phyloP scores from a whole-genome alignment of 2,113 vertebrate species.

The Ranitomeya imitator region DNA sequence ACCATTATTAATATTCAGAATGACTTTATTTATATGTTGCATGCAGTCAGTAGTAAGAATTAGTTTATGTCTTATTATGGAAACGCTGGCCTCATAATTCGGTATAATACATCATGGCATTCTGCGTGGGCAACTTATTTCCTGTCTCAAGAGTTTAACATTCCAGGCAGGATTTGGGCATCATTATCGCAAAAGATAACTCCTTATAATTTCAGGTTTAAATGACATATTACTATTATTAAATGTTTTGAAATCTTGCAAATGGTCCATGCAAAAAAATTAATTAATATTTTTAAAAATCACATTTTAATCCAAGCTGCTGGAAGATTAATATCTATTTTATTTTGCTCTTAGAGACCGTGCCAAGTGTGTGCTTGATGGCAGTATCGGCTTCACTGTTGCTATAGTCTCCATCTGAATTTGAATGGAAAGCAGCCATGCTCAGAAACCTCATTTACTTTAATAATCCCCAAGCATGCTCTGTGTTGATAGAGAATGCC shows the following conservation, averaged over 20 bases:
- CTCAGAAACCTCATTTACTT: constrained; percentile 59
- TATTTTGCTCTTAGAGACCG: constrained; percentile 35
- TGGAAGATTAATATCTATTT: constrained; percentile 57
- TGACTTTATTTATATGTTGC: not conserved
- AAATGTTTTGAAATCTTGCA: constrained; percentile 43
- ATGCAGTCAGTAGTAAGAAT: not conserved
- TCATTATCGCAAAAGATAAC: constrained; percentile 8
- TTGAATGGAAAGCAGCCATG: constrained; percentile 55
- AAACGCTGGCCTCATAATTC: not conserved
- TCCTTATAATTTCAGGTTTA: constrained; percentile 19
- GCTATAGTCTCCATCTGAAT: constrained; percentile 33
- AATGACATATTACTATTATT: constrained; percentile 52
- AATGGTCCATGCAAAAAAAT: constrained; percentile 48
- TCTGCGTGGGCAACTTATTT: not conserved
- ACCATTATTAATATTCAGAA: constrained; percentile 4
- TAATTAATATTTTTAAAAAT: constrained; percentile 46
- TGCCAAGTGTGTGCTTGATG: not conserved
- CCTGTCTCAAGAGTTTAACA: not conserved
- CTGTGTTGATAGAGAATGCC: not conserved
- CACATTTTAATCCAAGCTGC: constrained; percentile 49
- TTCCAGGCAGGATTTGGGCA: not conserved
- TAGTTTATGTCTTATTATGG: not conserved
- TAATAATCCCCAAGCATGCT: not conserved
- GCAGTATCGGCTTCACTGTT: constrained; percentile 48
- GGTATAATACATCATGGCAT: not conserved